Evolutionary conservation across 2,888 invertebrate genomes (phyloP).

Genomic region (Pterobdella sp.): DNA sequence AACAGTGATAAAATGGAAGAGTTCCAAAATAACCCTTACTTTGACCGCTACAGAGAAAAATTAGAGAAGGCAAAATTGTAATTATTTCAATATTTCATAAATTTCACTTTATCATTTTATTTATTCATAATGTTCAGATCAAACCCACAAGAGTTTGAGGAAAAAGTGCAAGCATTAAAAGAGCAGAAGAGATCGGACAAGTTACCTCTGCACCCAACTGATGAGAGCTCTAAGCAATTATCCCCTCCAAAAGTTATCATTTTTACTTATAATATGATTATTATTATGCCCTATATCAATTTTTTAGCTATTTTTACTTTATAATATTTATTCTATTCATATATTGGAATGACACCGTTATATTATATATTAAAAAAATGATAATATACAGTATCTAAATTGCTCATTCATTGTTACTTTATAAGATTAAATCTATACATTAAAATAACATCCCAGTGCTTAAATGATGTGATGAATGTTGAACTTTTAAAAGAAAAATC

Average conservation of each 20-base stretch:
- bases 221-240: neutral
- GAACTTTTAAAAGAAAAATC: constrained; percentile 45
- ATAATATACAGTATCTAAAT: too few relatives aligned
- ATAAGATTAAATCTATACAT: too few relatives aligned
- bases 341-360: too few relatives aligned
- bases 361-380: too few relatives aligned
- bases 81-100: neutral
- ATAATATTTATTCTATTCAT: too few relatives aligned
- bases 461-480: constrained; percentile 45
- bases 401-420: too few relatives aligned
- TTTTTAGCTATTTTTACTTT: too few relatives aligned
- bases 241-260: neutral
- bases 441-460: too few relatives aligned
- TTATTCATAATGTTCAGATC: constrained; percentile 33
- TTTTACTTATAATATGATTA: constrained; percentile 10
- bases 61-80: constrained; percentile 37
- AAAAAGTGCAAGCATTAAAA: constrained; percentile 38
- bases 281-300: too few relatives aligned
- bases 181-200: constrained; percentile 34
- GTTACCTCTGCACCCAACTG: constrained; percentile 13
- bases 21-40: constrained; percentile 44
- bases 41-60: constrained; percentile 45
- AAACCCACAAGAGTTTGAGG: constrained; percentile 40
- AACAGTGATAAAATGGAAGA: constrained; percentile 34
- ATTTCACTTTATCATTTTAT: neutral